Percentiles rank a stretch among this genome's conserved stretches.
These are phyloP conservation scores for Agriopis leucophaearia DNA, from an alignment of 2,888 invertebrate species.

Conservation along the genomic window DNA sequence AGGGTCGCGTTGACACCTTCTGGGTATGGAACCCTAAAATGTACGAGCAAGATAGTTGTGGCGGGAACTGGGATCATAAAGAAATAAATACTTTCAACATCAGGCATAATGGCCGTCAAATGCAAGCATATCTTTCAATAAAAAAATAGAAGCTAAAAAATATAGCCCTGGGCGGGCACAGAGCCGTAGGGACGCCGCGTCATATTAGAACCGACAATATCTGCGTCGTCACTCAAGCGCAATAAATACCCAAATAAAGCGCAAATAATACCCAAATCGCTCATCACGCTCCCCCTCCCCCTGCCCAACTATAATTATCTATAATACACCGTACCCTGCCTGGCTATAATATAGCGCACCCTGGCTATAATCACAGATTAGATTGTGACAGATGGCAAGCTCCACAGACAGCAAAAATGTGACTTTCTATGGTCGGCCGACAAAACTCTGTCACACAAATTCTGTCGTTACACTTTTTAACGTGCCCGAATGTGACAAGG, in stretches of 20 bases:
- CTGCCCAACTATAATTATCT: slow-evolving; percentile 83
- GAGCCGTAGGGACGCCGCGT: slow-evolving; percentile 74
- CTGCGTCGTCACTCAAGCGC: slow-evolving; percentile 86
- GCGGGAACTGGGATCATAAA: no score
- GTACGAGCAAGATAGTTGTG: no score
- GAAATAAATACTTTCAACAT: no score
- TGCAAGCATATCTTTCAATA: neutral
- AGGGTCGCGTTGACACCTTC: no score
- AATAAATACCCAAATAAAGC: slow-evolving; percentile 89
- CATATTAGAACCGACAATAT: slow-evolving; percentile 77
- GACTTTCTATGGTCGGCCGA: neutral
- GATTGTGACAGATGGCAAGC: slow-evolving; percentile 1
- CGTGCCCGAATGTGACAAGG: no score
- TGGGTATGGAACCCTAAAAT: no score
- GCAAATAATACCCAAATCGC: slow-evolving; percentile 89
- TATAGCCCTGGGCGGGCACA: neutral
- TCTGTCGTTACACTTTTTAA: no score
- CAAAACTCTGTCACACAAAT: neutral
- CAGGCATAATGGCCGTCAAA: no score
- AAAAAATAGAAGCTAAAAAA: neutral
- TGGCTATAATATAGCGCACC: slow-evolving; percentile 62
- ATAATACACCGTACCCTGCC: slow-evolving; percentile 58
- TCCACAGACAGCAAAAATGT: neutral
- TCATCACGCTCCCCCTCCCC: slow-evolving; percentile 75
- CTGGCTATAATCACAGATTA: slow-evolving; percentile 61